Evolutionary conservation across 2,888 invertebrate genomes (phyloP).

Genomic region (Ecliptopera silaceata): DNA sequence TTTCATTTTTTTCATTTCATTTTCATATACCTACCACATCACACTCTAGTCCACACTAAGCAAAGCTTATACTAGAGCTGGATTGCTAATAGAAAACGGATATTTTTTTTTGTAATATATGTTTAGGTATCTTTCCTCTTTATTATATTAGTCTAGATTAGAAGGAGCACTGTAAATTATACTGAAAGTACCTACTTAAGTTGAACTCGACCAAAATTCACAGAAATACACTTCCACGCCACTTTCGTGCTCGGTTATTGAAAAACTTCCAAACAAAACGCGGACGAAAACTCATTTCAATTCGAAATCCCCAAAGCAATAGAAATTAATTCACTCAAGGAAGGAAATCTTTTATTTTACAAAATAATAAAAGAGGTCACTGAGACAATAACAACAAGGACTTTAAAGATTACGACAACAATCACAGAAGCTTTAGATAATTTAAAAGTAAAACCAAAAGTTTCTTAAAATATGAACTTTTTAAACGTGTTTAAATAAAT

Average conservation of each 20-base stretch:
- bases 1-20: too few species aligned
- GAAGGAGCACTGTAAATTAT: too few species aligned
- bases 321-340: slow-evolving; percentile 23
- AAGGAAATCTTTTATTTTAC: slow-evolving; percentile 15
- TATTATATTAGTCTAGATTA: too few species aligned
- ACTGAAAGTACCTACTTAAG: too few species aligned
- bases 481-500: neutral
- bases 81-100: too few species aligned
- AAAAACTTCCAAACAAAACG: slow-evolving; percentile 15
- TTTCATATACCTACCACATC: too few species aligned
- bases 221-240: slow-evolving; percentile 8
- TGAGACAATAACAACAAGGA: slow-evolving; percentile 17
- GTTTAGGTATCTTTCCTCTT: too few species aligned
- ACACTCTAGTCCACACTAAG: too few species aligned
- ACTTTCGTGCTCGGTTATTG: slow-evolving; percentile 16
- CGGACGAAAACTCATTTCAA: slow-evolving; percentile 23
- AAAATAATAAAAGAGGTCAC: slow-evolving; percentile 20
- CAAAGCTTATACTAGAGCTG: too few species aligned
- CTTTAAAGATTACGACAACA: slow-evolving; percentile 12
- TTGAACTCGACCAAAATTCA: neutral
- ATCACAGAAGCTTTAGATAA: slow-evolving; percentile 3
- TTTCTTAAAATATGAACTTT: neutral
- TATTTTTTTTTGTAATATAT: too few species aligned
- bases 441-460: slow-evolving; percentile 7
- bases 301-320: slow-evolving; percentile 28